Conservation (phyloP, 2,113 vertebrate genomes). For the Columba janthina region DNA sequence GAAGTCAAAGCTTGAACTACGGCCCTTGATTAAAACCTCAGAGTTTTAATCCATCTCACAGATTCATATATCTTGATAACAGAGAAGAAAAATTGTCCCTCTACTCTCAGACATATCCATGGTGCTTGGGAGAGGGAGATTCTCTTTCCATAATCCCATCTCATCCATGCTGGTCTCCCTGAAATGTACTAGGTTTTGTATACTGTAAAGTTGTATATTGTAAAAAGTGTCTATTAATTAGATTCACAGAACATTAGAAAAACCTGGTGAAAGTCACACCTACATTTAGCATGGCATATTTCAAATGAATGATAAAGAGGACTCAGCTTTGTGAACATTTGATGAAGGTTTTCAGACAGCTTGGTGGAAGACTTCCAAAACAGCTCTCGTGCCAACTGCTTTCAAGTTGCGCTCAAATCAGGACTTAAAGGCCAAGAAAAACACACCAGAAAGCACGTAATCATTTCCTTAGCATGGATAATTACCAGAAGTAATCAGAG, state of each 20-base stretch:
- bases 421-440: background rate
- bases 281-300: background rate
- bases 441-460: background rate
- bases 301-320: background rate
- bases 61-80: background rate
- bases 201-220: background rate
- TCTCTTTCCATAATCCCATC: background rate
- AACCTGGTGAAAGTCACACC: background rate
- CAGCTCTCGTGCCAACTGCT: fast-evolving
- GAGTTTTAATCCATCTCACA: background rate
- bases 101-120: background rate
- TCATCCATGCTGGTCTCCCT: background rate
- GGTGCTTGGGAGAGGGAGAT: background rate
- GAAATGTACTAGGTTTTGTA: background rate
- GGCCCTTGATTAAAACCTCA: background rate
- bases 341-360: background rate
- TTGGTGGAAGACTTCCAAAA: background rate
- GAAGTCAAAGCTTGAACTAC: background rate
- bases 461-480: background rate
- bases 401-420: fast-evolving
- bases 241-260: background rate
- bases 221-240: background rate
- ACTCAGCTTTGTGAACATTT: background rate
- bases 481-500: background rate
- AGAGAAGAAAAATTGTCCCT: background rate